Base-by-base conservation (phyloP, 2,888 invertebrate species). In the Nipponacmea schrenckii region DNA sequence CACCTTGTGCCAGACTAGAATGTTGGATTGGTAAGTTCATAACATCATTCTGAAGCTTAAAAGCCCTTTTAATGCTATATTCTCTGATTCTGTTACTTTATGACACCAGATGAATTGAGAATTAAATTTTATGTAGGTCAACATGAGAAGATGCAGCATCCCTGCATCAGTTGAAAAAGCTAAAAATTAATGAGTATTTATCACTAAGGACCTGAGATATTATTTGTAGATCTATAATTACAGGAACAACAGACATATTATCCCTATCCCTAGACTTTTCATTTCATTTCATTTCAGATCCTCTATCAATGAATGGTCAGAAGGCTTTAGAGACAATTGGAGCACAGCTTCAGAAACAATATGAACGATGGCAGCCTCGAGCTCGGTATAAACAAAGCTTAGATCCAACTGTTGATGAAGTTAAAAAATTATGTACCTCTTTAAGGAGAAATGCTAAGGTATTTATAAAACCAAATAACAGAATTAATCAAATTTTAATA, bases 361-460 rank as follows among this genome's bases (percentile, higher is more conserved):
- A 99, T 87, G 98, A 99, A 90, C 92, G 97, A 74, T 98, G 98
- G 98, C 99, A 99, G 89, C 98, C 98, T 10, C 91, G 98, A 66
- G 98, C 99, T 0, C 82, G 90, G 8, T 99, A 99, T 90, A 98
- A 98, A 91, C 96, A 96, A 89, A 95, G 95, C 64, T 92, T 97
- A 69, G 99, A 99, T 90, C 99, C 99, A 10, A 98, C 98, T 2
- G 94, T 96, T 2, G 99, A 99, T 56, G 98, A 99, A 90, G 96
- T 99, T 0, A 97, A 98, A 89, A 98, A 98, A 89, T 91, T 98
- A 27, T 98, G 98, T 88, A 94, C 94, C 44, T 97, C 97, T 0
- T 90, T 99, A 79, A 91, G 99, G 15, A 92, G 97, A 80, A 98
- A 97, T 90, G 98, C 99, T 5, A 98, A 98, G 90, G 89, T 89